These are phyloP conservation scores for Podarcis cretensis DNA, from an alignment of 2,113 vertebrate genomes.

Conservation along the genomic window DNA sequence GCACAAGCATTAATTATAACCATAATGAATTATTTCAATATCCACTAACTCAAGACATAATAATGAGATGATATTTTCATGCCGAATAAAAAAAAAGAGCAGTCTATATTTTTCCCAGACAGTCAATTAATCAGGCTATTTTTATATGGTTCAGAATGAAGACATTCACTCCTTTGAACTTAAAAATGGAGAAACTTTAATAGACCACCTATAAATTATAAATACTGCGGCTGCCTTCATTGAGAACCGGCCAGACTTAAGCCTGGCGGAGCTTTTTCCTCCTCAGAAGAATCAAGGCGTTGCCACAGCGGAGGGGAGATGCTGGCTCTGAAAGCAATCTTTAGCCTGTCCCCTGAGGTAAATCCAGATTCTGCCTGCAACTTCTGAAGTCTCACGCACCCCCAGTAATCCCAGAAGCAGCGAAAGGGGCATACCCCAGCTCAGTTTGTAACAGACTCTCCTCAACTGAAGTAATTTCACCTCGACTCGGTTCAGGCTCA, in stretches of 20 bases:
- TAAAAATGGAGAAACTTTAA: not conserved
- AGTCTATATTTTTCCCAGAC: conserved; percentile 26
- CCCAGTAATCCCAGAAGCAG: too few relatives aligned
- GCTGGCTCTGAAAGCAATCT: not conserved
- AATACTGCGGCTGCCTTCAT: conserved; percentile 9
- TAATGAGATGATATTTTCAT: conserved; percentile 26
- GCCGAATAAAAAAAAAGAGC: not conserved
- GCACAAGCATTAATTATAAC: not conserved
- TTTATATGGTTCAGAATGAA: conserved; percentile 59
- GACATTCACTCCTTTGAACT: conserved; percentile 25
- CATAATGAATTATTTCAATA: conserved; percentile 12
- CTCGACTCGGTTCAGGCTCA: too few relatives aligned
- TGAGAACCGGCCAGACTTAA: conserved; percentile 5
- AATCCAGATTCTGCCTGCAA: too few relatives aligned
- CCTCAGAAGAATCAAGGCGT: not conserved
- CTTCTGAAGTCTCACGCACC: too few relatives aligned
- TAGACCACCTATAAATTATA: conserved; percentile 15
- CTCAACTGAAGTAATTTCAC: too few relatives aligned
- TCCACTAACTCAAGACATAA: not conserved
- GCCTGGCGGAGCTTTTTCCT: not conserved
- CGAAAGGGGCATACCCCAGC: too few relatives aligned
- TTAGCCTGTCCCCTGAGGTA: not conserved
- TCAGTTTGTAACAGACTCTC: too few relatives aligned
- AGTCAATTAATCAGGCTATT: conserved; percentile 60
- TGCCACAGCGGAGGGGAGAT: not conserved